phyloP scores from a whole-genome alignment of 2,797 vertebrate species.

The Coccyzus lansbergi region DNA sequence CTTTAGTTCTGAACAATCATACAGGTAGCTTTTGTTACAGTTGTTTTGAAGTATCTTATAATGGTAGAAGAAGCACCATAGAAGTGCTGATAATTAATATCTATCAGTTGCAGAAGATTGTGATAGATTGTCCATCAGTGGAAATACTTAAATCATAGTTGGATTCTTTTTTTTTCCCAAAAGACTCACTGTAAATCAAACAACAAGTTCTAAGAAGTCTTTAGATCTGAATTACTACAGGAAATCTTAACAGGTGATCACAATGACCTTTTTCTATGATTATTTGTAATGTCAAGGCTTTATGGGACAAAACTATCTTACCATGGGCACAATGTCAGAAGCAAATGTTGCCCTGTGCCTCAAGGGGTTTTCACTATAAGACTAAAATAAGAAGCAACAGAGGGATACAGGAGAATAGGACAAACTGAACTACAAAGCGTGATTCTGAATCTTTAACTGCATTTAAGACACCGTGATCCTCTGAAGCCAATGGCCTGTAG shows the following conservation, averaged over 20 bases:
- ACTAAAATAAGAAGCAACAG: not conserved
- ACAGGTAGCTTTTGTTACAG: not conserved
- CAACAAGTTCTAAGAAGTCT: not conserved
- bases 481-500: not conserved
- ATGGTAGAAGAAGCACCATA: accelerated
- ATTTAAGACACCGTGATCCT: not conserved
- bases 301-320: not conserved
- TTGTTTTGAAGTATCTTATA: not conserved
- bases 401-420: not conserved
- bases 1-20: not conserved
- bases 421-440: not conserved
- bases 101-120: not conserved
- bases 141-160: not conserved
- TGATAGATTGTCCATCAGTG: not conserved
- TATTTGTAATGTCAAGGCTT: not conserved
- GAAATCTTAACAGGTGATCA: not conserved
- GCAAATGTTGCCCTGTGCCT: not conserved
- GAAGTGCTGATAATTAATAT: not conserved
- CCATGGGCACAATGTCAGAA: not conserved
- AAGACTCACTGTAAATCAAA: not conserved
- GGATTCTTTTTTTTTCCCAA: not conserved
- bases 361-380: not conserved
- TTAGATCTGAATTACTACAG: not conserved
- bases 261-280: not conserved
- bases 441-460: not conserved